Percentiles rank a stretch among this genome's conserved stretches.
phyloP scores from a whole-genome alignment of 2,888 invertebrate species.

The Lapara coniferarum region DNA sequence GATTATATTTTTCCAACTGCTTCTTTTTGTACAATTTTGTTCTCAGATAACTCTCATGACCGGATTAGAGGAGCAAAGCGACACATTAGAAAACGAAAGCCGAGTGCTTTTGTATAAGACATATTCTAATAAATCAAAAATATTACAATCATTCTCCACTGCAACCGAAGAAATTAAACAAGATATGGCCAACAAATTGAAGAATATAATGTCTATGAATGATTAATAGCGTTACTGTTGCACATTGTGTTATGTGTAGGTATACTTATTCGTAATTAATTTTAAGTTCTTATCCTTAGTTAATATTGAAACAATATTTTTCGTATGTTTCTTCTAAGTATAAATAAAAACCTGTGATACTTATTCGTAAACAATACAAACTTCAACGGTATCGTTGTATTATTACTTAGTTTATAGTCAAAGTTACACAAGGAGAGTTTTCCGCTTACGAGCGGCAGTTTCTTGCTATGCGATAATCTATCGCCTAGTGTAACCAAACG shows the following conservation, averaged over 20 bases:
- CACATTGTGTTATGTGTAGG: background rate
- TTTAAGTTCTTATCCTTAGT: background rate
- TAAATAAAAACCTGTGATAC: conserved; percentile 8
- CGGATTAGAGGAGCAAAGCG: conserved; percentile 43
- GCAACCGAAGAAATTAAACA: conserved; percentile 38
- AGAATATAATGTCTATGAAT: conserved; percentile 39
- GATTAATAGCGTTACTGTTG: conserved; percentile 20
- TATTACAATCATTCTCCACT: conserved; percentile 35
- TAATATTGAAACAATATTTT: background rate
- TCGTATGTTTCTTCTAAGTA: background rate
- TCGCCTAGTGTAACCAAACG: too few relatives aligned
- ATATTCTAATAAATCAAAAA: conserved; percentile 33
- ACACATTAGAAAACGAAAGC: conserved; percentile 44
- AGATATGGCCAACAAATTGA: conserved; percentile 41
- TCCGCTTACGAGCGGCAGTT: too few relatives aligned
- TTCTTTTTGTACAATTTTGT: background rate
- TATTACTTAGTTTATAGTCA: background rate
- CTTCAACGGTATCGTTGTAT: background rate
- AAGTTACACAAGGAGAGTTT: too few relatives aligned
- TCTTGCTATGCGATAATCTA: too few relatives aligned
- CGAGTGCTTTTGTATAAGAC: conserved; percentile 41
- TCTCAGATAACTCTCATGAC: conserved; percentile 39
- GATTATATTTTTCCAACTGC: background rate
- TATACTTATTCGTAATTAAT: background rate
- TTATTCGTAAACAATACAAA: background rate